Evolutionary conservation across 2,797 vertebrate species (phyloP).

Genomic region (Lemur catta): DNA sequence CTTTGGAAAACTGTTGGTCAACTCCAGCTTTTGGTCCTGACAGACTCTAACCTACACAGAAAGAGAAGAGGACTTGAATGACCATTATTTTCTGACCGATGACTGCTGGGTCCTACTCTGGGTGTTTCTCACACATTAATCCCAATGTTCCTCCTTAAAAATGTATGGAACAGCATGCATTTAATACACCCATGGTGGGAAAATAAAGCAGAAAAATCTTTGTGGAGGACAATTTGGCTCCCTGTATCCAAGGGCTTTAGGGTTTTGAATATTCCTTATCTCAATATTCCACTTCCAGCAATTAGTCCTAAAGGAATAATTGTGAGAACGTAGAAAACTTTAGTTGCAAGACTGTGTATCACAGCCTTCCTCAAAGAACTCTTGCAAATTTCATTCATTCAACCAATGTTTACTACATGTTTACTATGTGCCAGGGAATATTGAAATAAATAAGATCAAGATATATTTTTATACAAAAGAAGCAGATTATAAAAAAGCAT

Average conservation of each 20-base stretch:
- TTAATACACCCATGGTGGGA: neutral
- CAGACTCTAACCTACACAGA: neutral
- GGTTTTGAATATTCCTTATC: slow-evolving; percentile 7
- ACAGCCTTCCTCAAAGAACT: neutral
- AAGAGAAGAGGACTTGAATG: neutral
- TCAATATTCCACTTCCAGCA: neutral
- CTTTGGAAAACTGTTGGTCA: neutral
- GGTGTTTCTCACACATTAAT: neutral
- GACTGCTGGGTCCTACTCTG: neutral
- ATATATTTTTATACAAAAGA: slow-evolving; percentile 26
- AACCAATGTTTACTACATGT: neutral
- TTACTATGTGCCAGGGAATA: neutral
- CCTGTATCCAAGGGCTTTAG: neutral
- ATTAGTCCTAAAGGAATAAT: neutral
- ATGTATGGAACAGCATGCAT: neutral
- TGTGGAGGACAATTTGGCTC: neutral
- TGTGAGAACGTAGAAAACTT: neutral
- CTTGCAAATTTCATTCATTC: neutral
- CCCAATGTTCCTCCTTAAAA: neutral
- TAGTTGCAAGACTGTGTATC: neutral
- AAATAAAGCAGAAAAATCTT: neutral
- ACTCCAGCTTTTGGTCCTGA: neutral
- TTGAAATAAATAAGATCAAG: slow-evolving; percentile 1
- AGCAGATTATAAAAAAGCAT: neutral
- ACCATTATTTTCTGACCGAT: neutral